A percentile compares a stretch with the other conserved stretches of the same genome.
These are phyloP conservation scores for Bubalus kerabau DNA, from an alignment of 2,113 vertebrate species.

Conservation along the genomic window DNA sequence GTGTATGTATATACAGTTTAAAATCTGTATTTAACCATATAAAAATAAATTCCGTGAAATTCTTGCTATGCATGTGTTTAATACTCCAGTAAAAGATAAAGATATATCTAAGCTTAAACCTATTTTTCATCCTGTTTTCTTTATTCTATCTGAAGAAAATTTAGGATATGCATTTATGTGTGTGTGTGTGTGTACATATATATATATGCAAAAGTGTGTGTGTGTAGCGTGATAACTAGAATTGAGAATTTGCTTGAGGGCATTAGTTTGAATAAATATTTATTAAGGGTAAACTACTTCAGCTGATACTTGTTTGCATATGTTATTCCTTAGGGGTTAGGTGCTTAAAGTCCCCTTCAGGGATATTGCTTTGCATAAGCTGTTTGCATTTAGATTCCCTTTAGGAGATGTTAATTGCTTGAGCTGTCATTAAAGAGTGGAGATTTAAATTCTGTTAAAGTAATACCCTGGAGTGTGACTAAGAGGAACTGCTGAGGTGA, in stretches of 20 bases:
- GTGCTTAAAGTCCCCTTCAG: slow-evolving; percentile 62
- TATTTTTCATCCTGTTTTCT: not conserved
- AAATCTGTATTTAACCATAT: not conserved
- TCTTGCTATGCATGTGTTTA: not conserved
- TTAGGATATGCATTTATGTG: not conserved
- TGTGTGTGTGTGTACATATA: no score
- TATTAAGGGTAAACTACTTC: slow-evolving; percentile 68
- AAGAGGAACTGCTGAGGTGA: slow-evolving; percentile 42
- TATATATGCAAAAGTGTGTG: not conserved
- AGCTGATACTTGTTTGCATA: slow-evolving; percentile 58
- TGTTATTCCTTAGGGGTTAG: slow-evolving; percentile 62
- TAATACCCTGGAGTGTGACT: slow-evolving; percentile 59
- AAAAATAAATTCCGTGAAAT: not conserved
- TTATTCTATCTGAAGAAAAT: not conserved
- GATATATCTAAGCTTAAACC: not conserved
- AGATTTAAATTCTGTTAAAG: slow-evolving; percentile 70
- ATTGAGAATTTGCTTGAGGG: slow-evolving; percentile 15
- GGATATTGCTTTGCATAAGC: slow-evolving; percentile 66
- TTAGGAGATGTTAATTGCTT: slow-evolving; percentile 70
- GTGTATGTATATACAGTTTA: not conserved
- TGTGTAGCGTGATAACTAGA: not conserved
- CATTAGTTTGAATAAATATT: slow-evolving; percentile 68
- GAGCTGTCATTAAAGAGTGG: slow-evolving; percentile 67
- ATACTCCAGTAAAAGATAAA: not conserved
- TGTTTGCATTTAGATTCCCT: slow-evolving; percentile 72